Base-by-base conservation (phyloP, 2,113 vertebrate species). In the Phyllopteryx taeniolatus region DNA sequence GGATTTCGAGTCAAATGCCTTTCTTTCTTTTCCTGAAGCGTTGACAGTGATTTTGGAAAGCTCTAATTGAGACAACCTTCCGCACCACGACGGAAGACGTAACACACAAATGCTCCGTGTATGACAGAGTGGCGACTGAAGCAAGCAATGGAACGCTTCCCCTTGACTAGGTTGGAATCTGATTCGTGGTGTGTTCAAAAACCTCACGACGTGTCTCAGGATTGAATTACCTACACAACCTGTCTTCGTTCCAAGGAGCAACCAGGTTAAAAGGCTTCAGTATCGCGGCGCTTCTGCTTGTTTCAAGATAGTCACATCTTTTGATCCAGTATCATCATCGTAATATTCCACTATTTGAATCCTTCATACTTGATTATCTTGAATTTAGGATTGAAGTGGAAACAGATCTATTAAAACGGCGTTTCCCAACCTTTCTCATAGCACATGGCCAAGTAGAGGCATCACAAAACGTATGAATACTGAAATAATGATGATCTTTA, bases 361-460 rank as follows among this genome's bases (percentile, higher is more conserved):
- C 81, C 75, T 73, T 84, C 22, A 73, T 76, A 83, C 84, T 86
- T 86, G 78, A 85, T 85, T 68, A 75, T 51, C 61, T 76, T 78
- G 44, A 74, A 47, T 13, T 60, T 75, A 82, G 83, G 77, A 79
- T 76, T 73, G 35, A 59, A 74, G 69, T 65, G 77, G 56, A 75
- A 71, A 68, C 49, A 69, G 72, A 67, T 69, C 9, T 57, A 27
- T 57, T 27, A 27, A 17, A 57, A 27, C 11, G 22, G 56, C 9
- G 11, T 59, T 57, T 59, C 56, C 56, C 22, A 31, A 27, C 10
- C 22, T 12, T 59, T 59, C 15, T 51, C 49, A 7, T 3, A 1
- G 49, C 44, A 13, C 44, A 13, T 39, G 35, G 6, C 35, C 35
- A 53, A 53, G 49, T 15, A 17, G 4, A 15, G 19, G 2, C 19